phyloP scores from a whole-genome alignment of 2,797 vertebrate species.

The Gymnocypris eckloni region DNA sequence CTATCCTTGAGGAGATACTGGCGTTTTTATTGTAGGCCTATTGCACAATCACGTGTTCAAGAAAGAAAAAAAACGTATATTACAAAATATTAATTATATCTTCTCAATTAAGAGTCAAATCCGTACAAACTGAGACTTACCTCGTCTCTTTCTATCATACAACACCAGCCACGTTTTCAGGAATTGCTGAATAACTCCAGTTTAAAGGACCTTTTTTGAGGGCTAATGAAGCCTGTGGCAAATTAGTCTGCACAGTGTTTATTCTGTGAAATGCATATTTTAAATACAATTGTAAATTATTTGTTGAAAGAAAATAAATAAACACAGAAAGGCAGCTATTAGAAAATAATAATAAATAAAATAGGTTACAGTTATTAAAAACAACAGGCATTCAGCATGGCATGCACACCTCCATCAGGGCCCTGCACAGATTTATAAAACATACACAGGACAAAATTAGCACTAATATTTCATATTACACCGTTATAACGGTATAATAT shows the following conservation, averaged over 20 bases:
- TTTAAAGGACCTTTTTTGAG: not conserved
- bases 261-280: not conserved
- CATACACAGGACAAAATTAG: not conserved
- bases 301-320: not conserved
- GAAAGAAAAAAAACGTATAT: not conserved
- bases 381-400: slow-evolving; percentile 1
- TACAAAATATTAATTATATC: not conserved
- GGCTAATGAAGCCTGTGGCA: not conserved
- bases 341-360: not conserved
- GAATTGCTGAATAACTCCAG: not conserved
- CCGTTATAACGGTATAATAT: not conserved
- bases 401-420: not conserved
- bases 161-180: not conserved
- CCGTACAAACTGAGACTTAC: not conserved
- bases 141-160: not conserved
- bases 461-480: not conserved
- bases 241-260: not conserved
- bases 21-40: not conserved
- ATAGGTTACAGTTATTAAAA: not conserved
- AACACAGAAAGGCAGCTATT: not conserved
- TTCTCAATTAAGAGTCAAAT: not conserved
- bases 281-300: too few relatives aligned
- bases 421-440: slow-evolving; percentile 3
- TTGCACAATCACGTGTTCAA: not conserved
- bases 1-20: not conserved